A percentile compares a stretch with the other conserved stretches of the same genome.
Evolutionary conservation across 1,140 invertebrate species (phyloP).

Genomic region (Calephelis virginiensis): DNA sequence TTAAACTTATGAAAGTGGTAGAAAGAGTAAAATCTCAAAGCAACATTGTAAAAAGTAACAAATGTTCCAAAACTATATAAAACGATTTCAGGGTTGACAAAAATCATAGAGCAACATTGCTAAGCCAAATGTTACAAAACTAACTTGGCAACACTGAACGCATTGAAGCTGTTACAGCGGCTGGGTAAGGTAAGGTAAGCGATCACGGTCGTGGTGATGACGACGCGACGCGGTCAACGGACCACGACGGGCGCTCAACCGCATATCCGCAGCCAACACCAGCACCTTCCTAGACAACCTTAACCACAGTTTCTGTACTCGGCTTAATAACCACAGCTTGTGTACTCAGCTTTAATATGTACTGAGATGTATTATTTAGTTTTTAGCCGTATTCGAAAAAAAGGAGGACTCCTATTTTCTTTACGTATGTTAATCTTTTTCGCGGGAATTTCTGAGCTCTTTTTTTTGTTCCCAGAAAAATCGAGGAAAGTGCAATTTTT

Average conservation of each 20-base stretch:
- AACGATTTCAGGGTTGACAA: no score
- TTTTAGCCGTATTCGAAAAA: neutral
- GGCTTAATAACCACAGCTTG: constrained; percentile 28
- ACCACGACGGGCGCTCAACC: constrained; percentile 63
- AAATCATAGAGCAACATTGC: no score
- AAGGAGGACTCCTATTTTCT: no score
- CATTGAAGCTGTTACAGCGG: constrained; percentile 39
- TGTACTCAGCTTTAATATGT: neutral
- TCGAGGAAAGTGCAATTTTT: no score
- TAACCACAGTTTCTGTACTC: constrained; percentile 30
- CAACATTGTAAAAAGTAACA: no score
- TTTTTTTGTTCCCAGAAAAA: no score
- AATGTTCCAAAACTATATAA: no score
- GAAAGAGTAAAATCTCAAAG: no score
- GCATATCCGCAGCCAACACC: constrained; percentile 54
- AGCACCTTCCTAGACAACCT: constrained; percentile 59
- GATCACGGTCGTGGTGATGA: constrained; percentile 53
- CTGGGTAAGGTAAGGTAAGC: constrained; percentile 56
- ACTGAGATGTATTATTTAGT: neutral
- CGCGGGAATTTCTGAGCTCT: no score
- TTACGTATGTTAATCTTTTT: no score
- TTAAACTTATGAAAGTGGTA: no score
- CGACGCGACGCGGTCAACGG: constrained; percentile 41
- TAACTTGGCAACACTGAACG: neutral
- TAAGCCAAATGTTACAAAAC: no score